Evolutionary conservation across 2,888 invertebrate genomes (phyloP), one percentile per base, ranked within the genome.

Genomic region (Sphecodes monilicornis): DNA sequence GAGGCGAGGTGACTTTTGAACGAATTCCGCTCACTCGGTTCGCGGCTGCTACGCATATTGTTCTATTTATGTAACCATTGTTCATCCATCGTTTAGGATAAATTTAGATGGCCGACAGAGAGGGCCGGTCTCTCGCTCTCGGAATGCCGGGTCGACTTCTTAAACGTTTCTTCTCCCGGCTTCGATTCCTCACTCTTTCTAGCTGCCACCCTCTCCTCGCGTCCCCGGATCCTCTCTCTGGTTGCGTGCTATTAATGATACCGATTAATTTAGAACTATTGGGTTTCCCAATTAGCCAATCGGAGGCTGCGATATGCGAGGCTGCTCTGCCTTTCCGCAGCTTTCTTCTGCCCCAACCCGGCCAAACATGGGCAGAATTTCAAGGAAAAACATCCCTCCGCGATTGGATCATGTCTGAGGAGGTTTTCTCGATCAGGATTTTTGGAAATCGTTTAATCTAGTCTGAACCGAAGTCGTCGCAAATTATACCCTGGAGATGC

Each of bases 231-330:
- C 76, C 84, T 73, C 87, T 89, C 85, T 78, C 84, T 76, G 80
- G 69, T 87, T 88, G 89, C 89, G 91, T 86, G 92, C 93, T 93
- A 94, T 94, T 94, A 94, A 94, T 93, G 94, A 94, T 94, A 92
- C 91, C 94, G 94, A 94, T 94, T 94, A 94, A 94, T 94, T 94
- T 94, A 94, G 94, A 94, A 94, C 94, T 94, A 94, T 94, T 94
- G 93, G 94, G 94, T 94, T 94, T 94, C 94, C 91, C 93, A 93
- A 94, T 94, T 94, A 93, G 93, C 94, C 94, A 94, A 94, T 94
- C 94, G 91, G 91, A 89, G 90, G 73, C 76, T 77, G 86, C 90
- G 88, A 90, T 90, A 90, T 88, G 88, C 82, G 66, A 22, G 75
- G 74, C 73, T 57, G 71, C 43, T 54, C 84, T 78, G 81, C 80